phyloP scores from a whole-genome alignment of 1,140 invertebrate genomes.

The Bombus affinis region DNA sequence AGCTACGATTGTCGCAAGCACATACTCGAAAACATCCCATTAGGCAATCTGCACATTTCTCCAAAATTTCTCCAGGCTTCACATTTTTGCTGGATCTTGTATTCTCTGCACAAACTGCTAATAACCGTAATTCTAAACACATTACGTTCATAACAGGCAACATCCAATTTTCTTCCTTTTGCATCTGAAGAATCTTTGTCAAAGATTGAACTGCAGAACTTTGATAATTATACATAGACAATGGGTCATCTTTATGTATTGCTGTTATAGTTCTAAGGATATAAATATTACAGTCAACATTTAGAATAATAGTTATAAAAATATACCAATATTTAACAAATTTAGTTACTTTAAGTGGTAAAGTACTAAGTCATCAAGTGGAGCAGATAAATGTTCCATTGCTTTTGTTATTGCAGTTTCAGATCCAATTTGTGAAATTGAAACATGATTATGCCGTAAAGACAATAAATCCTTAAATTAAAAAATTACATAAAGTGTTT shows the following conservation, averaged over 20 bases:
- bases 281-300: constrained; percentile 17
- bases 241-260: constrained; percentile 86
- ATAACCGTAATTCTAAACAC: constrained; percentile 92
- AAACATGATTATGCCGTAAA: constrained; percentile 89
- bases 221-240: constrained; percentile 91
- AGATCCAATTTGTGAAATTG: constrained; percentile 86
- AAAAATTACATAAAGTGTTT: constrained; percentile 33
- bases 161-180: constrained; percentile 98
- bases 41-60: constrained; percentile 96
- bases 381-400: constrained; percentile 87
- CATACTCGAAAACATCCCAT: constrained; percentile 98
- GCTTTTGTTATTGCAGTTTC: constrained; percentile 88
- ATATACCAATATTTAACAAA: not conserved
- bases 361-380: constrained; percentile 91
- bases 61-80: constrained; percentile 90
- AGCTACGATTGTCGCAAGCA: constrained; percentile 93
- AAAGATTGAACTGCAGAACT: constrained; percentile 90
- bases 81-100: constrained; percentile 77
- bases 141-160: constrained; percentile 94
- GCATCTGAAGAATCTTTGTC: constrained; percentile 91
- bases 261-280: constrained; percentile 85
- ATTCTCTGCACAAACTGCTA: constrained; percentile 91
- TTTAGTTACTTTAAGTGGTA: constrained; percentile 88
- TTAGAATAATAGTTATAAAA: constrained; percentile 41
- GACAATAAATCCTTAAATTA: constrained; percentile 86